Evolutionary conservation across 1,140 invertebrate genomes (phyloP).

Genomic region (Lerema accius): DNA sequence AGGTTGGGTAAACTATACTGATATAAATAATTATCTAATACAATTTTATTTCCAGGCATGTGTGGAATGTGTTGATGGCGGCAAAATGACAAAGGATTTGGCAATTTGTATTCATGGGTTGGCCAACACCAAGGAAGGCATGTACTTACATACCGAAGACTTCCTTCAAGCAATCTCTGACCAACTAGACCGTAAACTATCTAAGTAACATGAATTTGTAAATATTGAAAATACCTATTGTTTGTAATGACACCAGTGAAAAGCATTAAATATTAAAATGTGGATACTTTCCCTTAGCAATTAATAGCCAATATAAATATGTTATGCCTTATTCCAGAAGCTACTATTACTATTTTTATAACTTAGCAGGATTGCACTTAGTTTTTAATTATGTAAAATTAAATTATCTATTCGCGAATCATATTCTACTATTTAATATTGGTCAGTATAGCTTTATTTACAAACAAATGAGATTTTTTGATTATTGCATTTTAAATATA

Average conservation of each 20-base stretch:
- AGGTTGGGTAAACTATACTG: no score
- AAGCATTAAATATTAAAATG: slow-evolving; percentile 9
- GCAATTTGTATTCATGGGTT: slow-evolving; percentile 94
- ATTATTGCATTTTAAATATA: not conserved
- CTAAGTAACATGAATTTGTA: slow-evolving; percentile 53
- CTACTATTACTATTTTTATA: not conserved
- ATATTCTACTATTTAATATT: no score
- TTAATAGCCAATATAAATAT: not conserved
- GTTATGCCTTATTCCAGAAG: not conserved
- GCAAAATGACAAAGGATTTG: slow-evolving; percentile 96
- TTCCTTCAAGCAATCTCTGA: slow-evolving; percentile 92
- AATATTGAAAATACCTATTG: slow-evolving; percentile 10
- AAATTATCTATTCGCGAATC: not conserved
- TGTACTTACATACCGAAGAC: slow-evolving; percentile 93
- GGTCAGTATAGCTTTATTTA: not conserved
- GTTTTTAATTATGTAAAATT: no score
- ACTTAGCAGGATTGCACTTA: not conserved
- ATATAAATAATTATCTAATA: no score
- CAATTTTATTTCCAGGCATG: slow-evolving; percentile 84
- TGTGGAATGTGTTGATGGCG: slow-evolving; percentile 92
- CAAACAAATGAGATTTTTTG: not conserved
- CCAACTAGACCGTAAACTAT: slow-evolving; percentile 85
- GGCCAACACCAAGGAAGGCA: slow-evolving; percentile 88
- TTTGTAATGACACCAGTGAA: slow-evolving; percentile 18
- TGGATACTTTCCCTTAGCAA: not conserved